Evolutionary conservation across 1,140 invertebrate species (phyloP).

Genomic region (Leucophenga varia): DNA sequence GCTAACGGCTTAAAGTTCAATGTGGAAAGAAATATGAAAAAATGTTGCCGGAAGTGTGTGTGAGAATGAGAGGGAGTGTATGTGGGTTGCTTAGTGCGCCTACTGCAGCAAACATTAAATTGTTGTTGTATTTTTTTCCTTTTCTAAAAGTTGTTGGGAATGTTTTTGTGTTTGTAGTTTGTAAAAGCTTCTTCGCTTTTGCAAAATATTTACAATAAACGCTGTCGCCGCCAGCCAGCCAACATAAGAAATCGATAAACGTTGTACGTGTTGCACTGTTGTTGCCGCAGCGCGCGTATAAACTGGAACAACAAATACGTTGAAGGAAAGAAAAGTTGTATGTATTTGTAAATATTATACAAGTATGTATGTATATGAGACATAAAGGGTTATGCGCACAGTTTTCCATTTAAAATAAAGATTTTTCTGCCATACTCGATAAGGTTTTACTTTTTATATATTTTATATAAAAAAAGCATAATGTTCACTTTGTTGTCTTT

Average conservation of each 20-base stretch:
- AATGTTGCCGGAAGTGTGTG: constrained; percentile 24
- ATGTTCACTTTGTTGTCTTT: too few species aligned
- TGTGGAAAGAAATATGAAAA: constrained; percentile 45
- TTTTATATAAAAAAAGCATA: too few species aligned
- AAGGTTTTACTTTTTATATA: too few species aligned
- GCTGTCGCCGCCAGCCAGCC: background rate
- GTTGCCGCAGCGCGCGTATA: constrained; percentile 2
- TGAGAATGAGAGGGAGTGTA: constrained; percentile 3
- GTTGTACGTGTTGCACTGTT: background rate
- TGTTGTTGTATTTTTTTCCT: constrained; percentile 33
- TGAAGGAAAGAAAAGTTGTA: too few species aligned
- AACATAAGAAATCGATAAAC: background rate
- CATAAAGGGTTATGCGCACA: too few species aligned
- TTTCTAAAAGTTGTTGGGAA: constrained; percentile 23
- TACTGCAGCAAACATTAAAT: constrained; percentile 31
- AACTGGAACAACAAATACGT: too few species aligned
- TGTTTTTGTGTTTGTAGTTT: constrained; percentile 11
- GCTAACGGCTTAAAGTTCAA: constrained; percentile 41
- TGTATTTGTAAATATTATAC: too few species aligned
- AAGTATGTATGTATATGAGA: too few species aligned
- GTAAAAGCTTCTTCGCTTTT: constrained; percentile 1
- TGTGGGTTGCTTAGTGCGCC: constrained; percentile 11
- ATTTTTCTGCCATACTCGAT: too few species aligned
- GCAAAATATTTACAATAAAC: too few species aligned
- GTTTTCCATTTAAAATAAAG: too few species aligned